These are phyloP conservation scores for Agrilus mali DNA, from an alignment of 2,888 invertebrate species.

Conservation along the genomic window DNA sequence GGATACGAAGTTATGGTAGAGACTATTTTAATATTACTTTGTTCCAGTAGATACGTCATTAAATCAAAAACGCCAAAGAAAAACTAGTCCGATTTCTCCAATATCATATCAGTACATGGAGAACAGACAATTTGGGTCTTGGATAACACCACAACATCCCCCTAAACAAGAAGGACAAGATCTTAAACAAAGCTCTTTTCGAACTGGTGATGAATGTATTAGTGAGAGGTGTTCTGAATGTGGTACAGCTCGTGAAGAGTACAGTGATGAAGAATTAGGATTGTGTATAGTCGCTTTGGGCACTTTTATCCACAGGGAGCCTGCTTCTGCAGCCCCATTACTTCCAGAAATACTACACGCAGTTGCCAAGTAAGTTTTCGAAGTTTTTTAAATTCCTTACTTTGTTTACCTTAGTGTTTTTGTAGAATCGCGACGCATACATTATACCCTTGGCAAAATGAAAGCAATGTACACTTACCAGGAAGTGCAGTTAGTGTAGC, in stretches of 20 bases:
- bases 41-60: slow-evolving; percentile 25
- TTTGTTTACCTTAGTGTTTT: slow-evolving; percentile 1
- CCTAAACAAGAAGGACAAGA: slow-evolving; percentile 28
- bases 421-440: slow-evolving; percentile 60
- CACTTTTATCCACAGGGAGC: slow-evolving; percentile 94
- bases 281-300: slow-evolving; percentile 86
- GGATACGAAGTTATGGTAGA: too few relatives aligned
- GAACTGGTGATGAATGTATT: slow-evolving; percentile 59
- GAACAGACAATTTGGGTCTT: slow-evolving; percentile 41
- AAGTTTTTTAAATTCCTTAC: background rate
- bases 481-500: slow-evolving; percentile 93
- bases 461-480: slow-evolving; percentile 77
- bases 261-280: slow-evolving; percentile 93
- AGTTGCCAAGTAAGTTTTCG: slow-evolving; percentile 61
- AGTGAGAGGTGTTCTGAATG: slow-evolving; percentile 79
- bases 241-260: slow-evolving; percentile 77
- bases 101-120: slow-evolving; percentile 41
- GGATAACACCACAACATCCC: slow-evolving; percentile 35
- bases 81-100: slow-evolving; percentile 40
- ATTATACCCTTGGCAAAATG: slow-evolving; percentile 81
- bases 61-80: slow-evolving; percentile 39
- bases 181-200: slow-evolving; percentile 47
- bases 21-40: too few relatives aligned
- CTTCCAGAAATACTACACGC: slow-evolving; percentile 82
- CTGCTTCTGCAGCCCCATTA: slow-evolving; percentile 85